Base-by-base conservation (phyloP, 2,888 invertebrate species). In the Cecidostiba fungosa region DNA sequence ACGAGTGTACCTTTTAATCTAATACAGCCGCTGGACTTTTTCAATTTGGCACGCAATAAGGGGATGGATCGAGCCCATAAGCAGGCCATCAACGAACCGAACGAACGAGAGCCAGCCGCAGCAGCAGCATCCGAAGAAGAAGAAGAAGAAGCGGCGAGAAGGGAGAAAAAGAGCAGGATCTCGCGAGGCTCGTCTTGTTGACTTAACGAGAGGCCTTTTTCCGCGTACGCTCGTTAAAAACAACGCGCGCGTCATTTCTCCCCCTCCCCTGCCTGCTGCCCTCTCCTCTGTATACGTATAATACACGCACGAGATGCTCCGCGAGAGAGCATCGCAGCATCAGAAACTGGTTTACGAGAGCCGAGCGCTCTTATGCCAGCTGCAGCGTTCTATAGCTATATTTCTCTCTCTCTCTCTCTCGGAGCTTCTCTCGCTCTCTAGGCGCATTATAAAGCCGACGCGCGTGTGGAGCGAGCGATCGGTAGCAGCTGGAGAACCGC, bases 131-230 rank as follows among this genome's bases (percentile, higher is more conserved):
- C 26, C 19, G 73, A 66, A 43, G 62, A 76, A 47, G 73, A 39
- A 47, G 29, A 70, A 76, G 69, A 85, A 80, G 66, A 36, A 81
- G 47, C 23, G 16, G 74, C 26, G 62, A 59, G 81, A 43, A 77
- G 59, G 85, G 83, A 86, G 77, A 85, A 79, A 79, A 77, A 74
- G 79, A 79, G 82, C 76, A 87, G 72, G 70, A 87, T 83, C 73
- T 83, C 84, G 84, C 74, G 59, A 70, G 70, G 74, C 83, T 87
- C 85, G 84, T 84, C 84, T 86, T 87, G 87, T 87, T 87, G 87
- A 87, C 87, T 87, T 87, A 87, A 87, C 87, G 87, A 87, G 87
- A 85, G 85, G 85, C 77, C 87, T 87, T 87, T 87, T 87, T 87
- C 87, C 84, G 85, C 83, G 87, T 85, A 85, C 84, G 85, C 85